Conservation (phyloP, 2,888 invertebrate species). For the Synergus japonicus region DNA sequence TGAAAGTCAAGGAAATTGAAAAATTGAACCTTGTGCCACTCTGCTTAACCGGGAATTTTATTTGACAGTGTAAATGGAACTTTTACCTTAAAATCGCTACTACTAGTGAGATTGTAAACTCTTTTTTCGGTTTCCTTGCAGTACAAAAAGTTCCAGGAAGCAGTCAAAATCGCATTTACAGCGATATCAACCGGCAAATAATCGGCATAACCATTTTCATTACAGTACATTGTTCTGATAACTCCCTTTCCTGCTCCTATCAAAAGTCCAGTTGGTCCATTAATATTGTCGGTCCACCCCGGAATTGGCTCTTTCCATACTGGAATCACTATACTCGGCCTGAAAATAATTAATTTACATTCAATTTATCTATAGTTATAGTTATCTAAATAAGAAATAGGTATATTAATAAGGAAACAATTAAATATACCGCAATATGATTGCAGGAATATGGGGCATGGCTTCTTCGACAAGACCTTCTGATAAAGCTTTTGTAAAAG, state of each 20-base stretch:
- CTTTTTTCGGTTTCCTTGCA: conserved; percentile 79
- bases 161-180: conserved; percentile 86
- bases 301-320: conserved; percentile 90
- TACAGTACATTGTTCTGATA: conserved; percentile 92
- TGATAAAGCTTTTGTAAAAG: conserved; percentile 94
- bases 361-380: background rate
- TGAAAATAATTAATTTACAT: conserved; percentile 45
- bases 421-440: conserved; percentile 85
- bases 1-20: no score
- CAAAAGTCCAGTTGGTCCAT: conserved; percentile 92
- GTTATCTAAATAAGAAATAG: background rate
- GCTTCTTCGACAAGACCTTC: conserved; percentile 91
- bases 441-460: conserved; percentile 86
- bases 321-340: conserved; percentile 85
- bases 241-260: conserved; percentile 92
- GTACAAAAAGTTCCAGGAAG: conserved; percentile 83
- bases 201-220: conserved; percentile 87
- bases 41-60: no score
- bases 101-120: conserved; percentile 88
- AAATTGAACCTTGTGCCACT: no score
- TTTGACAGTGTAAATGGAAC: background rate
- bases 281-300: conserved; percentile 96
- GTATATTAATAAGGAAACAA: conserved; percentile 15
- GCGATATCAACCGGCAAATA: conserved; percentile 89
- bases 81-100: conserved; percentile 85